Evolutionary conservation across 2,797 vertebrate genomes (phyloP).

Genomic region (Vespertilio murinus): DNA sequence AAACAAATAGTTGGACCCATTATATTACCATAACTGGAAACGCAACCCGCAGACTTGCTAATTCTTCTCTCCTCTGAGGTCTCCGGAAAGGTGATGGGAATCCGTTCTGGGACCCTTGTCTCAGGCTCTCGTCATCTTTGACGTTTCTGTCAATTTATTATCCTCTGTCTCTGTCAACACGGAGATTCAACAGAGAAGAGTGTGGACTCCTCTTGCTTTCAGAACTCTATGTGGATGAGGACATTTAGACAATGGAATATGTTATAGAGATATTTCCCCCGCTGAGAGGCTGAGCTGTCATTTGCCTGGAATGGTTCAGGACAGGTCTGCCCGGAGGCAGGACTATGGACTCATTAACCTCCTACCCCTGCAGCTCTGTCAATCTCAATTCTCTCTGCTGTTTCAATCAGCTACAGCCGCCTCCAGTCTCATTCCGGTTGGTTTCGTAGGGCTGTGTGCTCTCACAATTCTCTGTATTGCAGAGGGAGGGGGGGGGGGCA

Average conservation of each 20-base stretch:
- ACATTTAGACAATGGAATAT: conserved; percentile 59
- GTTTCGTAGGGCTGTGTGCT: conserved; percentile 8
- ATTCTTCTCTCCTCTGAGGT: conserved; percentile 1
- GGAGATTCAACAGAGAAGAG: conserved; percentile 42
- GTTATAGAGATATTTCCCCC: conserved; percentile 48
- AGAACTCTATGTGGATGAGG: conserved; percentile 47
- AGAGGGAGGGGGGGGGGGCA: background rate
- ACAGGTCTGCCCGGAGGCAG: conserved; percentile 73
- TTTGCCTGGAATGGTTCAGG: conserved; percentile 63
- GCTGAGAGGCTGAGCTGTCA: conserved; percentile 63
- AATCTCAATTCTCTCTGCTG: conserved; percentile 47
- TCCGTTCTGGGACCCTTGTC: background rate
- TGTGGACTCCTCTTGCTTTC: background rate
- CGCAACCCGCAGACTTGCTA: background rate
- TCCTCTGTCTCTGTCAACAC: conserved; percentile 49
- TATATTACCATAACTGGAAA: background rate
- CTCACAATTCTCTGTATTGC: conserved; percentile 37
- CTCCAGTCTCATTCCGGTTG: conserved; percentile 27
- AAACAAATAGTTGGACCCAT: background rate
- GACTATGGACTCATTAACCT: conserved; percentile 75
- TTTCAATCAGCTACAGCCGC: conserved; percentile 67
- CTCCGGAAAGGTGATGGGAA: background rate
- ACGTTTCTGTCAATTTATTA: conserved; percentile 59
- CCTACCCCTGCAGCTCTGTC: conserved; percentile 57
- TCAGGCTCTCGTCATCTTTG: conserved; percentile 29